phyloP scores from a whole-genome alignment of 2,113 vertebrate species.

The Haplochromis burtoni region DNA sequence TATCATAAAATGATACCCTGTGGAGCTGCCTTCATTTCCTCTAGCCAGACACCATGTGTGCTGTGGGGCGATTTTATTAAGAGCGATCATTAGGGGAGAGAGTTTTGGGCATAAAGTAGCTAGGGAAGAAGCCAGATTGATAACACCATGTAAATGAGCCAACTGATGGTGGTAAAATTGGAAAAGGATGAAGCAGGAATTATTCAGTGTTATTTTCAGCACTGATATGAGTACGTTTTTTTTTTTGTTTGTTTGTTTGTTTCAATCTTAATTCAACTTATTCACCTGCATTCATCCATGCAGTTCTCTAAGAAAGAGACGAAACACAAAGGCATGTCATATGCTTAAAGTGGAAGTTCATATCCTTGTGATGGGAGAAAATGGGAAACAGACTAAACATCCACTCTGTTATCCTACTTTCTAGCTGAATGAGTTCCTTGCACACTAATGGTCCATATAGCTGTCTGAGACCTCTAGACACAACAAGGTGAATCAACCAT shows the following conservation, averaged over 20 bases:
- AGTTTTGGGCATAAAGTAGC: background rate
- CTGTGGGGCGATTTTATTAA: background rate
- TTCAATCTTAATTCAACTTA: background rate
- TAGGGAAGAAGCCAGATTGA: background rate
- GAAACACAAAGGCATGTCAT: background rate
- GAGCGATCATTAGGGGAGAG: background rate
- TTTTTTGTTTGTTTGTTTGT: background rate
- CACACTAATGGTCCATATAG: background rate
- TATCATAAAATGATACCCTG: background rate
- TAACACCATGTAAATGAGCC: slow-evolving; percentile 55
- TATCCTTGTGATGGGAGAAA: background rate
- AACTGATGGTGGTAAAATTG: slow-evolving; percentile 15
- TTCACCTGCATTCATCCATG: background rate
- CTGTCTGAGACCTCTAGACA: background rate
- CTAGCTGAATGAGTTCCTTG: background rate
- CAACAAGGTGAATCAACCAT: background rate
- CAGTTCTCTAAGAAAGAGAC: background rate
- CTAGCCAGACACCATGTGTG: background rate
- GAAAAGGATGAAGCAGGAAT: background rate
- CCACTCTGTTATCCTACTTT: background rate
- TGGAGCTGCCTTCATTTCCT: slow-evolving; percentile 27
- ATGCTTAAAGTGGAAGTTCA: background rate
- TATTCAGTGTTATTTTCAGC: slow-evolving; percentile 20
- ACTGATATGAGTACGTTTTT: background rate
- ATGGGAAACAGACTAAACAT: background rate